These are phyloP conservation scores for Atrina japonica DNA, from an alignment of 2,888 invertebrate species.

Conservation along the genomic window DNA sequence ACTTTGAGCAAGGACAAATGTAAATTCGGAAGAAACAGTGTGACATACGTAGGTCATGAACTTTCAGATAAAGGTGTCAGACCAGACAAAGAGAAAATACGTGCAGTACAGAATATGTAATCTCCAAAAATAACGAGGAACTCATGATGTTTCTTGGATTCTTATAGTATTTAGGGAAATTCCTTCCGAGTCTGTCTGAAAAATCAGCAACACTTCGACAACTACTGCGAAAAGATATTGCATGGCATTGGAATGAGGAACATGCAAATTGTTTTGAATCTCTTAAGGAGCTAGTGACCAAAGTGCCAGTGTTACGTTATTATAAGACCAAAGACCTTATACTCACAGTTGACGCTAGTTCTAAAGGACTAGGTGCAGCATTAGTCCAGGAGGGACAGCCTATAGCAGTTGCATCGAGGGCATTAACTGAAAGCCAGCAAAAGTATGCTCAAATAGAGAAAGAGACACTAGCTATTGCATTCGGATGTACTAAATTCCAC, in stretches of 20 bases:
- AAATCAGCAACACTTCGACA: constrained; percentile 19
- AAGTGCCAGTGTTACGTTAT: constrained; percentile 50
- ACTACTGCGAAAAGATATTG: constrained; percentile 24
- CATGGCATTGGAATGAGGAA: constrained; percentile 37
- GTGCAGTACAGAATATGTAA: constrained; percentile 15
- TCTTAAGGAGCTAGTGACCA: constrained; percentile 41
- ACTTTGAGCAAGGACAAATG: constrained; percentile 44
- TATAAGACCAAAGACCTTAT: constrained; percentile 22
- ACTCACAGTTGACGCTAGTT: constrained; percentile 52
- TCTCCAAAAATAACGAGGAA: constrained; percentile 1
- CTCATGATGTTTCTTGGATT: constrained; percentile 28
- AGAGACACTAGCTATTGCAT: constrained; percentile 35
- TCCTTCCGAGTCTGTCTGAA: constrained; percentile 41
- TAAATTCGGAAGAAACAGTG: constrained; percentile 31
- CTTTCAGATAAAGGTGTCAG: constrained; percentile 37
- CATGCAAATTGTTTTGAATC: constrained; percentile 54
- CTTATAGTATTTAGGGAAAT: constrained; percentile 33
- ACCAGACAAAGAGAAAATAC: constrained; percentile 40
- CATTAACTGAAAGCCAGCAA: constrained; percentile 39
- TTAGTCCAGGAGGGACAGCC: constrained; percentile 44
- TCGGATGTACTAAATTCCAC: constrained; percentile 44
- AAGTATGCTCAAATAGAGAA: constrained; percentile 44
- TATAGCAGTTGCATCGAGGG: constrained; percentile 39
- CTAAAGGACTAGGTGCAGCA: constrained; percentile 54
- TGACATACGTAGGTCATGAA: constrained; percentile 48